These are phyloP conservation scores for Acanthacorydalis orientalis DNA, from an alignment of 2,888 invertebrate species.

Conservation along the genomic window DNA sequence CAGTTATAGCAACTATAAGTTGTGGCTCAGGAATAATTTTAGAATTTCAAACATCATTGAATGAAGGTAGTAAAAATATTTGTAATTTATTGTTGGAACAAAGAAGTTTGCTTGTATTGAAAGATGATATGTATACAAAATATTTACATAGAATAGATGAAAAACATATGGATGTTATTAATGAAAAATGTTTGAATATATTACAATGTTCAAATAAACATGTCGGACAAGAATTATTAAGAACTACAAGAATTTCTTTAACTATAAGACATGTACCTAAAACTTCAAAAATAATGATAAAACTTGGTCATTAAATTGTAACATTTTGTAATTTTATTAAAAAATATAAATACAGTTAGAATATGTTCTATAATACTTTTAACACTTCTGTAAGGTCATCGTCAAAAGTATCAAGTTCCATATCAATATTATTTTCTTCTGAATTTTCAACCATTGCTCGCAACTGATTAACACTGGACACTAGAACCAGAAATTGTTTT, in stretches of 20 bases:
- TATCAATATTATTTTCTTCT: constrained; percentile 37
- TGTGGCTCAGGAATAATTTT: constrained; percentile 84
- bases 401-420: constrained; percentile 27
- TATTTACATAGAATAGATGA: constrained; percentile 82
- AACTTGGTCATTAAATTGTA: constrained; percentile 29
- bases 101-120: constrained; percentile 72
- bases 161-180: constrained; percentile 41
- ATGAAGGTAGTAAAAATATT: constrained; percentile 26
- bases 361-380: constrained; percentile 24
- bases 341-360: constrained; percentile 16
- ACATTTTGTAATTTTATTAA: not conserved
- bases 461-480: constrained; percentile 73
- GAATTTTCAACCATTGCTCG: constrained; percentile 63
- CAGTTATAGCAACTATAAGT: constrained; percentile 81
- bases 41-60: constrained; percentile 50
- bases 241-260: constrained; percentile 66
- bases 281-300: constrained; percentile 57
- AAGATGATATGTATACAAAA: constrained; percentile 63
- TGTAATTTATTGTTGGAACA: constrained; percentile 72
- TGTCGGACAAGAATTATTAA: constrained; percentile 36
- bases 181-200: constrained; percentile 44
- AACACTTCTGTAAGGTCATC: constrained; percentile 21
- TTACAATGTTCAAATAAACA: constrained; percentile 38
- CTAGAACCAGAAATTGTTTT: constrained; percentile 79
- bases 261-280: constrained; percentile 91